Evolutionary conservation across 1,140 invertebrate genomes (phyloP), one percentile per base, ranked within the genome.

Genomic region (Drosophila jambulina): DNA sequence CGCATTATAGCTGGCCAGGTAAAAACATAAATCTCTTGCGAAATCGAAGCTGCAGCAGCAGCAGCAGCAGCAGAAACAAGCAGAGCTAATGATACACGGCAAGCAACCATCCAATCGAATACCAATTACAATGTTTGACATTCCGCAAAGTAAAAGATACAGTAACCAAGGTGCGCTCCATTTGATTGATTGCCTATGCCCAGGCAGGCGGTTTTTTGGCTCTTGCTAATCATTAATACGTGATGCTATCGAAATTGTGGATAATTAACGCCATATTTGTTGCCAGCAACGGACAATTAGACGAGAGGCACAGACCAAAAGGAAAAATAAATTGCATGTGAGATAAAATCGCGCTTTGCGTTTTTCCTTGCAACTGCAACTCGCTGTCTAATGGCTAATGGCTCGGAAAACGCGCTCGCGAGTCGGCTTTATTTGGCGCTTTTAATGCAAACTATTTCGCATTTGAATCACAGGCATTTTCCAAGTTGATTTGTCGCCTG

Each of bases 241-340:
- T 87, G 84, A 87, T 88, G 84, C 85, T 88, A 87, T 84, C 84
- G 74, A 88, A 87, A 87, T 81, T 71, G 80, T 84, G 77, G 80
- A 90, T 87, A 87, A 87, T 87, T 87, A 87, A 87, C 84, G 84
- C 84, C 84, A 87, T 87, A 87, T 88, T 88, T 87, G 84, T 80
- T 65, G 77, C 46, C 48, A 51, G 77, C 53, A 60, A 43, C 56
- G 60, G 69, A 82, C 80, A 82, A 82, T 82, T 82, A 82, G 75
- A 82, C 80, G 74, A 61, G 65, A 51, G 65, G 74, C 78, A 82
- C 67, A 81, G 42, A 69, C 62, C 45, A 78, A 60, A 61, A 59
- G 75, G 27, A 29, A 49, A 86, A 87, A 82, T 80, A 88, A 87
- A 87, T 88, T 88, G 84, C 84, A 87, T 83, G 80, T 64, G 84